phyloP scores from a whole-genome alignment of 2,888 invertebrate genomes.

The Achlya flavicornis region DNA sequence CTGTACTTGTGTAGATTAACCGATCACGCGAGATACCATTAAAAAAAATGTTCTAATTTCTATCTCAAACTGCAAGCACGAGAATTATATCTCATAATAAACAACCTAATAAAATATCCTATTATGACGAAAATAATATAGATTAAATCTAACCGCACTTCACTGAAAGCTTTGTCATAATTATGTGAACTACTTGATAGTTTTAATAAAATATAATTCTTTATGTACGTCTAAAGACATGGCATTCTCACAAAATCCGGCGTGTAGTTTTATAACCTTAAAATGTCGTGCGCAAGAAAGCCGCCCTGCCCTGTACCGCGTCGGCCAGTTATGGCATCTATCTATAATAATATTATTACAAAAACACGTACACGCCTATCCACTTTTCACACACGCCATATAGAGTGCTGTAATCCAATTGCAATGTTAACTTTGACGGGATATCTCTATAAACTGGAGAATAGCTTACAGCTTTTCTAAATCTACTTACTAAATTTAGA shows the following conservation, averaged over 20 bases:
- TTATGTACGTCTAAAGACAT: conserved; percentile 5
- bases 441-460: conserved; percentile 46
- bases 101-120: not conserved
- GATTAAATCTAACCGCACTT: not conserved
- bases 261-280: conserved; percentile 36
- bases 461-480: conserved; percentile 29
- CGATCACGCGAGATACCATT: not conserved
- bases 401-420: conserved; percentile 59
- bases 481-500: conserved; percentile 28
- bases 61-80: too few species aligned
- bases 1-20: not conserved
- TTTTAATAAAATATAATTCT: conserved; percentile 7
- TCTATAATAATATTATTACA: conserved; percentile 72
- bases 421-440: conserved; percentile 64
- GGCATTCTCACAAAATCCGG: conserved; percentile 31
- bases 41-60: not conserved
- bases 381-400: conserved; percentile 74
- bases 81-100: not conserved
- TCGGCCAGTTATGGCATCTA: conserved; percentile 65
- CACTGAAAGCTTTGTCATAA: not conserved
- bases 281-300: conserved; percentile 58
- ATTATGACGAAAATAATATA: not conserved
- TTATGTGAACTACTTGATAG: not conserved
- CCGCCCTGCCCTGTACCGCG: conserved; percentile 39
- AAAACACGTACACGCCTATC: conserved; percentile 60